Conservation (phyloP, 1,140 invertebrate genomes). For the Harlomillsia oculata region DNA sequence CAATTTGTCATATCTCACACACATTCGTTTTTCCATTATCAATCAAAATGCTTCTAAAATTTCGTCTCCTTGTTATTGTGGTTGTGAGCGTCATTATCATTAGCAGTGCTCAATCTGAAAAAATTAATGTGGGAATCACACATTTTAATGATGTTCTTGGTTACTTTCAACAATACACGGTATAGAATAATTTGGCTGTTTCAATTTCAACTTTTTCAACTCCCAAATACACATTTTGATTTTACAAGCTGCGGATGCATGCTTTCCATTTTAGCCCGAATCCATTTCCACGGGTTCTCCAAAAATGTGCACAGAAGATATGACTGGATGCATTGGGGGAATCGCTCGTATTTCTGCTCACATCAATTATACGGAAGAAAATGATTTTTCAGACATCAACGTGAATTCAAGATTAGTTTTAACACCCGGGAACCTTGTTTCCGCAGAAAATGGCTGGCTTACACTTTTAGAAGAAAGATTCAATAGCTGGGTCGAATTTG, state of each 20-base stretch:
- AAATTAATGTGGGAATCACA: not conserved
- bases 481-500: not conserved
- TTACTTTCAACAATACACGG: not conserved
- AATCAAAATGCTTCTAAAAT: too few species aligned
- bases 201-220: not conserved
- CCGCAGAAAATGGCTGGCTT: not conserved
- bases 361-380: not conserved
- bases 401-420: not conserved
- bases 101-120: not conserved
- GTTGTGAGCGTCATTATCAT: too few species aligned
- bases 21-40: too few species aligned
- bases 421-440: constrained; percentile 1
- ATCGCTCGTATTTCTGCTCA: not conserved
- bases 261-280: not conserved
- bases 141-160: constrained; percentile 3
- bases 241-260: not conserved
- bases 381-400: not conserved
- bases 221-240: not conserved
- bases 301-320: not conserved
- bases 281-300: not conserved
- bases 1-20: too few species aligned
- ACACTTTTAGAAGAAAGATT: not conserved
- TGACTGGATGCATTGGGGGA: not conserved
- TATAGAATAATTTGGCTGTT: not conserved
- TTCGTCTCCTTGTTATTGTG: too few species aligned